Conservation (phyloP, 1,140 invertebrate genomes). For the Cyclina sinensis region DNA sequence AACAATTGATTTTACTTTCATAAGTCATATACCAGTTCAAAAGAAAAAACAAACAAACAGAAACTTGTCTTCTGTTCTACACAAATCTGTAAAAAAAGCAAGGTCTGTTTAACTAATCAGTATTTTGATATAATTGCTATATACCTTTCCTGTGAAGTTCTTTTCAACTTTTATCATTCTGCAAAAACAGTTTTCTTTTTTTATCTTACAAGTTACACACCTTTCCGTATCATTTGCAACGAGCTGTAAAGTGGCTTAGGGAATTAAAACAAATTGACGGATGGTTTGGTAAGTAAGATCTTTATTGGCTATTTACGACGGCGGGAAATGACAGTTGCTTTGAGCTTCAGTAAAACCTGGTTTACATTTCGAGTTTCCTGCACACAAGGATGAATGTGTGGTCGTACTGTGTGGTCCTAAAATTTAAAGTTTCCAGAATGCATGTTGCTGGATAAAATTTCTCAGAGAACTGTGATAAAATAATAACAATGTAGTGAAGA, state of each 20-base stretch:
- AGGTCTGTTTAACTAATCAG: background rate
- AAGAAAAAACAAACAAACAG: too few relatives aligned
- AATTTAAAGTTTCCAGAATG: constrained; percentile 33
- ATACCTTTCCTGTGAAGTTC: background rate
- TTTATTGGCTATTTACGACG: constrained; percentile 61
- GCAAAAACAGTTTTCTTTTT: background rate
- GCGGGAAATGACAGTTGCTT: constrained; percentile 42
- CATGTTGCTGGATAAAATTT: constrained; percentile 9
- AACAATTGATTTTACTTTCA: too few relatives aligned
- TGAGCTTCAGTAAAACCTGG: constrained; percentile 43
- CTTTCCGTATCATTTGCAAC: constrained; percentile 24
- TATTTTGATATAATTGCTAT: background rate
- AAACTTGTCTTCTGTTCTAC: too few relatives aligned
- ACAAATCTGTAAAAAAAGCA: background rate
- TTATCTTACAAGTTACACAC: constrained; percentile 7
- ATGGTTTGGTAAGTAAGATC: constrained; percentile 54
- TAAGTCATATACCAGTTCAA: too few relatives aligned
- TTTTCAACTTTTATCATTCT: background rate
- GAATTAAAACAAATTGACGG: constrained; percentile 54
- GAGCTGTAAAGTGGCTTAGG: constrained; percentile 8
- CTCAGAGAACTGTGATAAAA: background rate
- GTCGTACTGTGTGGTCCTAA: constrained; percentile 39
- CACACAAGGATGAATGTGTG: constrained; percentile 42
- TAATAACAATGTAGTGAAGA: background rate
- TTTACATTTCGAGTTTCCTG: constrained; percentile 53